Percentiles rank a stretch among this genome's conserved stretches.
These are phyloP conservation scores for Psylliodes chrysocephalus DNA, from an alignment of 2,888 invertebrate genomes.

Conservation along the genomic window DNA sequence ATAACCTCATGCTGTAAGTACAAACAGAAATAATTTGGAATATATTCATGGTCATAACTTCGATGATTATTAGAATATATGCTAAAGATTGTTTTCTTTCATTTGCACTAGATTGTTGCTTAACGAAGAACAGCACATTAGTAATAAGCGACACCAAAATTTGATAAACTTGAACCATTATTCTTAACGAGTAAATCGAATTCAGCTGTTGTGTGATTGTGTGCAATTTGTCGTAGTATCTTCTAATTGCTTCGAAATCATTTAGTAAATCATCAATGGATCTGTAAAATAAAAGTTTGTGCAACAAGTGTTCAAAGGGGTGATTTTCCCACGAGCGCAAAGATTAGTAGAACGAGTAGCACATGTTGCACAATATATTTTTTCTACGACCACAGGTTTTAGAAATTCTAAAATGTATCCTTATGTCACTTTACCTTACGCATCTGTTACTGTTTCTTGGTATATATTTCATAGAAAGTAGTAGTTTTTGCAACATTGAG, in stretches of 20 bases:
- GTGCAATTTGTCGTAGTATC: constrained; percentile 4
- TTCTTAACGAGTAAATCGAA: constrained; percentile 11
- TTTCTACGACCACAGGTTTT: no score
- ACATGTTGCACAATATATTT: no score
- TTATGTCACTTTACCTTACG: no score
- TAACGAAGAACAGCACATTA: constrained; percentile 12
- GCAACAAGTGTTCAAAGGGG: no score
- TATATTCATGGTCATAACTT: constrained; percentile 17
- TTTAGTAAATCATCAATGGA: not conserved
- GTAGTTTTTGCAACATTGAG: no score
- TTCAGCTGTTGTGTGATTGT: constrained; percentile 14
- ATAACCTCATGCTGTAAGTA: constrained; percentile 8
- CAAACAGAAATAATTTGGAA: constrained; percentile 7
- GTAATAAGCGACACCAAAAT: constrained; percentile 10
- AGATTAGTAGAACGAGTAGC: no score
- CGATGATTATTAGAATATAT: constrained; percentile 14
- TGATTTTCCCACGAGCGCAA: no score
- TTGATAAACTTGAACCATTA: constrained; percentile 6
- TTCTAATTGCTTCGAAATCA: constrained; percentile 4
- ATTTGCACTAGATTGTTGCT: constrained; percentile 10
- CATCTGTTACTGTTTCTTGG: no score
- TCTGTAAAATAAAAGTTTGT: no score
- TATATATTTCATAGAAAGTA: no score
- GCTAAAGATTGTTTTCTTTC: not conserved
- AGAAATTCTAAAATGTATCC: no score